These are phyloP conservation scores for Synergus laeviventris DNA, from an alignment of 2,888 invertebrate genomes.

Conservation along the genomic window DNA sequence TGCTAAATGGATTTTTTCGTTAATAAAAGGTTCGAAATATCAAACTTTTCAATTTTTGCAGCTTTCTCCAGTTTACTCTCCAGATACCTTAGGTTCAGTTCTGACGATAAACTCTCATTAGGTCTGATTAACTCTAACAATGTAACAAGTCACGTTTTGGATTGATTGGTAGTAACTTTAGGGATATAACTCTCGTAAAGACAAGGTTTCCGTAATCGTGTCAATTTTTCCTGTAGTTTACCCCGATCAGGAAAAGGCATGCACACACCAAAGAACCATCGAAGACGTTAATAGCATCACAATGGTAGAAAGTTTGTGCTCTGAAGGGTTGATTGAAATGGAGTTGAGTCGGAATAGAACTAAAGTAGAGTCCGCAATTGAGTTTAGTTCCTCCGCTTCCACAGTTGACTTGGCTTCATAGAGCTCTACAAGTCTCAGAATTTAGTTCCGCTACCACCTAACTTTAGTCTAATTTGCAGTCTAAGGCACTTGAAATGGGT, in stretches of 20 bases:
- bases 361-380: slow-evolving; percentile 29
- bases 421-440: background rate
- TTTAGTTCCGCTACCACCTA: slow-evolving; percentile 11
- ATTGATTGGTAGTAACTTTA: slow-evolving; percentile 16
- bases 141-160: slow-evolving; percentile 13
- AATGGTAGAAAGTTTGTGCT: slow-evolving; percentile 20
- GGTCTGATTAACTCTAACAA: background rate
- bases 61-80: background rate
- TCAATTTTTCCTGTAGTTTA: slow-evolving; percentile 21
- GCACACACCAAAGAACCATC: slow-evolving; percentile 32
- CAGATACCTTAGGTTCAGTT: background rate
- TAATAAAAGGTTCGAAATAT: too few relatives aligned
- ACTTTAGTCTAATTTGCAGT: background rate
- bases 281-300: slow-evolving; percentile 34
- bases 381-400: slow-evolving; percentile 33
- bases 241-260: background rate
- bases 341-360: slow-evolving; percentile 23
- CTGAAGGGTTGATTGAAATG: slow-evolving; percentile 36
- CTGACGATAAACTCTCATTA: background rate
- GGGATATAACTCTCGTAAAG: slow-evolving; percentile 19
- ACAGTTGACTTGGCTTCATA: slow-evolving; percentile 21
- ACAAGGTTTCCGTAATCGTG: slow-evolving; percentile 20
- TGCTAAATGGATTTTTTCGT: too few relatives aligned
- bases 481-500: background rate
- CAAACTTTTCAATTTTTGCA: too few relatives aligned